phyloP scores from a whole-genome alignment of 2,888 invertebrate species.

The Bibio marci region DNA sequence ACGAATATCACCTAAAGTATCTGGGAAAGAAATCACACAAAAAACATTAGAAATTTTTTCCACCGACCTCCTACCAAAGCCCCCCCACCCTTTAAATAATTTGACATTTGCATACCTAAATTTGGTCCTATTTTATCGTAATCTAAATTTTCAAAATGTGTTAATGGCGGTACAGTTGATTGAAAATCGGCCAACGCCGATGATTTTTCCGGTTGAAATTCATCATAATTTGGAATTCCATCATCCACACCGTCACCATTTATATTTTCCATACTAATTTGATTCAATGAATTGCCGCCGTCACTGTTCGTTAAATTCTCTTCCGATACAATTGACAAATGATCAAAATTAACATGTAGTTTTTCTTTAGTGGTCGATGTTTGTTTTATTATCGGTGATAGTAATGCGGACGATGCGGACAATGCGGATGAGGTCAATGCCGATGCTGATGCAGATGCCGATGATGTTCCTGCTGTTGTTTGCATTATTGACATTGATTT shows the following conservation, averaged over 20 bases:
- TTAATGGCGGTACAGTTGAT: conserved; percentile 23
- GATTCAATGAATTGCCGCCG: conserved; percentile 16
- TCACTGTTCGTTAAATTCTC: conserved; percentile 34
- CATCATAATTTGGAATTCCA: no score
- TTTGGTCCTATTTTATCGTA: conserved; percentile 21
- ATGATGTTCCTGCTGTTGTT: neutral
- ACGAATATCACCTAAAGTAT: conserved; percentile 1
- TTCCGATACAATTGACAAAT: conserved; percentile 59
- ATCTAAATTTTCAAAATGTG: conserved; percentile 28
- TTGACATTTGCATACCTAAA: conserved; percentile 18
- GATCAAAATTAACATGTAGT: conserved; percentile 43
- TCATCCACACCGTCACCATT: neutral
- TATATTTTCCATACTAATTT: conserved; percentile 12
- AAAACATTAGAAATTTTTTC: neutral
- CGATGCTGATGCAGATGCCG: no score
- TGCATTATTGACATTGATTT: conserved; percentile 2
- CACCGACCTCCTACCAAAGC: no score
- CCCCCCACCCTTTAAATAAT: no score
- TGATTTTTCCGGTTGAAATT: neutral
- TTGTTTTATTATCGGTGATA: neutral
- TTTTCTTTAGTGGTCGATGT: conserved; percentile 25
- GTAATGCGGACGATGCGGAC: neutral
- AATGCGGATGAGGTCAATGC: no score
- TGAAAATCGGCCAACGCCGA: conserved; percentile 19
- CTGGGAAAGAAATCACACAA: neutral